Evolutionary conservation across 2,888 invertebrate species (phyloP).

Genomic region (Limnephilus lunatus): DNA sequence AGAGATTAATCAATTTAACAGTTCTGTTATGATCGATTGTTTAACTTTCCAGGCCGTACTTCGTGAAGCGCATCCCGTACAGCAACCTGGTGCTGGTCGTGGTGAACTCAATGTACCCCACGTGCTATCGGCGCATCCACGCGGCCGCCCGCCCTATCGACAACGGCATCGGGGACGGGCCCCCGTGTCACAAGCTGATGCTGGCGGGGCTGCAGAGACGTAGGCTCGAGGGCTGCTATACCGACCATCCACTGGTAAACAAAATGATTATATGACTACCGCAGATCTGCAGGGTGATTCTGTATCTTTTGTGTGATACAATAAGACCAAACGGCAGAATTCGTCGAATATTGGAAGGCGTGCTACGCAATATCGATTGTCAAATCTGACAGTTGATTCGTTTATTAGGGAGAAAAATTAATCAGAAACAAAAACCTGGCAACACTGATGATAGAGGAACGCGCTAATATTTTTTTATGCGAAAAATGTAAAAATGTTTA

Average conservation of each 20-base stretch:
- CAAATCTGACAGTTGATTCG: no score
- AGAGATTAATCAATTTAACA: no score
- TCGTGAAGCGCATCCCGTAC: slow-evolving; percentile 84
- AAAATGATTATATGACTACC: background rate
- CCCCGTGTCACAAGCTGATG: slow-evolving; percentile 86
- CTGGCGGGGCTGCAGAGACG: slow-evolving; percentile 83
- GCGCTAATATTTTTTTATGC: no score
- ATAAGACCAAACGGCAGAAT: no score
- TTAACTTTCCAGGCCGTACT: slow-evolving; percentile 77
- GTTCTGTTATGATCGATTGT: background rate
- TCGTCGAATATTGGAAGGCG: no score
- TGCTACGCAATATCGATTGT: no score
- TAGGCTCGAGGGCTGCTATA: slow-evolving; percentile 85
- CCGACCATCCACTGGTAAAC: slow-evolving; percentile 83
- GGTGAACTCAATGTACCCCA: slow-evolving; percentile 78
- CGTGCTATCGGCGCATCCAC: slow-evolving; percentile 74
- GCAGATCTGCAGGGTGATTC: no score
- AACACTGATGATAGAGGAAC: no score
- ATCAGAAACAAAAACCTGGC: no score
- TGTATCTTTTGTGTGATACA: no score
- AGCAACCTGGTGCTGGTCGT: slow-evolving; percentile 89
- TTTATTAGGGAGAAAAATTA: no score
- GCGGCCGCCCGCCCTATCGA: slow-evolving; percentile 72
- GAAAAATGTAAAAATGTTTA: no score
- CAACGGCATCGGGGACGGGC: slow-evolving; percentile 66